Base-by-base conservation (phyloP, 1,140 invertebrate species). In the Lethocerus indicus region DNA sequence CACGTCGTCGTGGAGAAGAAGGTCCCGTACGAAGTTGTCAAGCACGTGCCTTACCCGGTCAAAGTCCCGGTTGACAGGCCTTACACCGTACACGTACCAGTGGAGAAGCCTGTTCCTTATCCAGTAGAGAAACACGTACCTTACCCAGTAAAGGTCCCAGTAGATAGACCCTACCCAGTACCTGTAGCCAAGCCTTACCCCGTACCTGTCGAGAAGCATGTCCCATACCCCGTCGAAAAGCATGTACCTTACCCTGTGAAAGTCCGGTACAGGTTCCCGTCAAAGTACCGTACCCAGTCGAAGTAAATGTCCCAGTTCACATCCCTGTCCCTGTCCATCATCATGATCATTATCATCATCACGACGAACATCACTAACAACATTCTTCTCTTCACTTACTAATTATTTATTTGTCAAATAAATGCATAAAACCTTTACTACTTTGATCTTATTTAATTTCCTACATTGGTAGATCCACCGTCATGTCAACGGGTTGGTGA, bases 31-130 rank as follows among this genome's bases (percentile, higher is more conserved):
- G 76, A 79, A 26, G 78, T 83, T 0, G 79, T 82, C 58, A 82
- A 81, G 61, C 70, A 72, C 27, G 72, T 81, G 14, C 81, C 78
- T 50, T 76, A 76, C 59, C 72, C 77, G 39, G 79, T 82, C 3
- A 75, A 82, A 59, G 78, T 83, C 24, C 78, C 64, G 2, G 71
- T 78, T 27, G 78, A 79, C 36, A 67, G 71, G 54, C 73, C 77
- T 5, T 71, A 77, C 41, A 73, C n/a, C n/a, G 67, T 76, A 0
- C 73, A 75, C 56, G 54, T 59, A 18, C 36, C 58, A 3, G 56
- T 59, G 25, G 68, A 72, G 59, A 66, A 73, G 54, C 63, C 70
- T 53, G 60, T 74, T 14, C 71, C 70, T 0, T 67, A 70, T 52
- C 72, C 74, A 2, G 69, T 68, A n/a, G n/a, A 1, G 57, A 58